phyloP scores from a whole-genome alignment of 2,797 vertebrate species.

The Leontocebus nigricollis region DNA sequence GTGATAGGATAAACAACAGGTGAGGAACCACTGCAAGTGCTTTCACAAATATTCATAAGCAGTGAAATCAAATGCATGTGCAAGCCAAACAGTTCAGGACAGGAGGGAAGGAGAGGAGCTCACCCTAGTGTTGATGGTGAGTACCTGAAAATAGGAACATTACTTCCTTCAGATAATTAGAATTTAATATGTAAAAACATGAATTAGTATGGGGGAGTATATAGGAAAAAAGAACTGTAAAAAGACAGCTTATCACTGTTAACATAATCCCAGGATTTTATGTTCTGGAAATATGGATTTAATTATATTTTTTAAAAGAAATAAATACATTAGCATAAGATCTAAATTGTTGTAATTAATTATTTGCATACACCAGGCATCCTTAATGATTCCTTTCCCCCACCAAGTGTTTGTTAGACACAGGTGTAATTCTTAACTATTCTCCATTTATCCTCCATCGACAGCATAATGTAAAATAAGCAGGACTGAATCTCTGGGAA shows the following conservation, averaged over 20 bases:
- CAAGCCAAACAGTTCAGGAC: background rate
- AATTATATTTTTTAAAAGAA: background rate
- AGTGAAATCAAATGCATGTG: background rate
- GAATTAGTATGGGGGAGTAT: background rate
- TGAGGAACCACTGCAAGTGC: accelerated
- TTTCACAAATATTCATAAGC: background rate
- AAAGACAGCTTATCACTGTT: background rate
- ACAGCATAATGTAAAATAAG: background rate
- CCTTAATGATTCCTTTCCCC: background rate
- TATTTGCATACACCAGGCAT: background rate
- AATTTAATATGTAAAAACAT: background rate
- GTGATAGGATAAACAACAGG: background rate
- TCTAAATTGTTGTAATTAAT: background rate
- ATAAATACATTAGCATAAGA: background rate
- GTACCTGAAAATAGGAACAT: background rate
- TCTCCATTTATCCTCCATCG: background rate
- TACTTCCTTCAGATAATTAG: background rate
- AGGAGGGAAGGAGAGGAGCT: background rate
- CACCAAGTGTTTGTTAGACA: background rate
- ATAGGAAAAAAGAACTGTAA: background rate
- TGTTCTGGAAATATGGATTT: background rate
- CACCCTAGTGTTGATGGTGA: background rate
- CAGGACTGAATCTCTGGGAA: background rate
- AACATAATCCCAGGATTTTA: background rate
- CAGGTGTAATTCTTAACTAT: background rate